Conservation (phyloP, 2,113 vertebrate species). For the Eulemur rufifrons region DNA sequence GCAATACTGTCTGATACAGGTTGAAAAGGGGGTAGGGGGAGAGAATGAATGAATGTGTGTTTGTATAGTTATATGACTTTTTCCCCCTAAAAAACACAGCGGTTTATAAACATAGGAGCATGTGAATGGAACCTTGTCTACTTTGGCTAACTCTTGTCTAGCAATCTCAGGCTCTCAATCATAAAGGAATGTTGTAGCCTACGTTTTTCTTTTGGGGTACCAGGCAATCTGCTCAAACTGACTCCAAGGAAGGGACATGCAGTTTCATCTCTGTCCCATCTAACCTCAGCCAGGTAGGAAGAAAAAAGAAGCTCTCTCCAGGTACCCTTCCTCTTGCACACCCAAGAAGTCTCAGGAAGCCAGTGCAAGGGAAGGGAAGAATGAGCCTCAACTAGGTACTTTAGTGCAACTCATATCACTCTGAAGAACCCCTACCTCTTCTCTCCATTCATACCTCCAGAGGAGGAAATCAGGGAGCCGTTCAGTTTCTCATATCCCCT, state of each 20-base stretch:
- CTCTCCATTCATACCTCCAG: conserved; percentile 44
- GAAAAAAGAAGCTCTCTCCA: not conserved
- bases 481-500: conserved; percentile 46
- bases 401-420: conserved; percentile 66
- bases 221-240: conserved; percentile 25
- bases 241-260: not conserved
- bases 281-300: conserved; percentile 11
- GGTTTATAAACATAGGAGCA: conserved; percentile 83
- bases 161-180: conserved; percentile 18
- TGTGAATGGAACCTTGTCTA: conserved; percentile 42
- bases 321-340: conserved; percentile 41
- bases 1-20: conserved; percentile 70
- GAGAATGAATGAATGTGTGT: not conserved
- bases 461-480: conserved; percentile 8
- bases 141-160: conserved; percentile 36
- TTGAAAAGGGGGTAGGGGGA: conserved; percentile 35
- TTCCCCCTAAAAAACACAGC: conserved; percentile 73
- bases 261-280: conserved; percentile 20
- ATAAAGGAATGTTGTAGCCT: not conserved
- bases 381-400: conserved; percentile 35
- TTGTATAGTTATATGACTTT: conserved; percentile 17
- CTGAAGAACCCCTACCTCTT: conserved; percentile 42
- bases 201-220: not conserved
- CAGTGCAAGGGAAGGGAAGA: conserved; percentile 32
- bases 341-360: conserved; percentile 29